A percentile compares a stretch with the other conserved stretches of the same genome.
phyloP scores from a whole-genome alignment of 2,797 vertebrate genomes.

The Galagoides demidoff region DNA sequence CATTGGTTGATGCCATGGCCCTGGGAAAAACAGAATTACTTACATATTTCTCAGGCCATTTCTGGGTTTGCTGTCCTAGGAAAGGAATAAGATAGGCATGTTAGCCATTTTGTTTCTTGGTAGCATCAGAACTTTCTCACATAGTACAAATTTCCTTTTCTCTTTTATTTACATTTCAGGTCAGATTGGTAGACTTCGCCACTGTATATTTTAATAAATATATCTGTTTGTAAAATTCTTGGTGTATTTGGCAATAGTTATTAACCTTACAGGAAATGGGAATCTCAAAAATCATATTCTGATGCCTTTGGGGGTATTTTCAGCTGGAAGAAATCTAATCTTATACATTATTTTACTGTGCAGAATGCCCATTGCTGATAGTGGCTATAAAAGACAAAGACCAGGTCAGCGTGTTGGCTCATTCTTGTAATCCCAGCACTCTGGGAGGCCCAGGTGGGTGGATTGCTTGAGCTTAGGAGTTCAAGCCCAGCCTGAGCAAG shows the following conservation, averaged over 20 bases:
- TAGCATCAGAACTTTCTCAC: background rate
- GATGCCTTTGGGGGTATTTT: background rate
- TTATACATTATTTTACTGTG: background rate
- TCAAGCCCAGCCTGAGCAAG: too few relatives aligned
- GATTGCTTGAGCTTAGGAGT: too few relatives aligned
- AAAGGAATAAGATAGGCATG: background rate
- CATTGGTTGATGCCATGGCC: too few relatives aligned
- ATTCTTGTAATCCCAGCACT: too few relatives aligned
- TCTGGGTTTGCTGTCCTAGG: background rate
- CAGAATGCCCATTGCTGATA: background rate
- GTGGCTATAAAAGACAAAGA: background rate
- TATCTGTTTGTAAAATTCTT: background rate
- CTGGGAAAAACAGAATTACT: background rate
- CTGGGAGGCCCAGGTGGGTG: too few relatives aligned
- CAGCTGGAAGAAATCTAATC: background rate
- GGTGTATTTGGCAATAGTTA: background rate
- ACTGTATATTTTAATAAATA: background rate
- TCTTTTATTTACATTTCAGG: background rate
- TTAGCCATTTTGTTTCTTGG: conserved; percentile 4
- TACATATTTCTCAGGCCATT: background rate
- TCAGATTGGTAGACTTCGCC: background rate
- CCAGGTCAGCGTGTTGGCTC: too few relatives aligned
- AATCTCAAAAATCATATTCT: background rate
- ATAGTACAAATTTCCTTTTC: background rate
- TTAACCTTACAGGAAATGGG: background rate